Percentiles rank a stretch among this genome's conserved stretches.
These are phyloP conservation scores for Gymnarchus niloticus DNA, from an alignment of 2,113 vertebrate species.

Conservation along the genomic window DNA sequence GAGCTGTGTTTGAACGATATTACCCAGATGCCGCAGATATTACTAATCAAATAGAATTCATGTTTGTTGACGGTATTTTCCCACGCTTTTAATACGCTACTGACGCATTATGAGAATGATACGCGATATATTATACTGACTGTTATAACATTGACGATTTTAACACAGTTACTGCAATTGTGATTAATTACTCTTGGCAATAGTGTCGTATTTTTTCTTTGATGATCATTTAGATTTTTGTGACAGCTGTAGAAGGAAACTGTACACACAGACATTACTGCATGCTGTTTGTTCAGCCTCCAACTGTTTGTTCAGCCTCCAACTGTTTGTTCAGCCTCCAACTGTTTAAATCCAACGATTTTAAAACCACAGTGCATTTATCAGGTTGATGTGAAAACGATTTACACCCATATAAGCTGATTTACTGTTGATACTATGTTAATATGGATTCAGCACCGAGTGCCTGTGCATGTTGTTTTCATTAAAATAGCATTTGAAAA, in stretches of 20 bases:
- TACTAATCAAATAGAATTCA: not conserved
- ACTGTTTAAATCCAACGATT: not conserved
- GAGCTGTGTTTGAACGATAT: conserved; percentile 7
- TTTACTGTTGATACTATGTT: not conserved
- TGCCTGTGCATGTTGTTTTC: conserved; percentile 23
- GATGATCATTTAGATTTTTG: not conserved
- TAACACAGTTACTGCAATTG: not conserved
- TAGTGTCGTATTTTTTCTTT: not conserved
- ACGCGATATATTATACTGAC: not conserved
- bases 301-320: not conserved
- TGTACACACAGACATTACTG: not conserved
- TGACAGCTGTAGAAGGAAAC: not conserved
- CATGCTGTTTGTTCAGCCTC: not conserved
- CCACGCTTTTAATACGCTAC: conserved; percentile 6
- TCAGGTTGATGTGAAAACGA: conserved; percentile 1
- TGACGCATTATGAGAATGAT: not conserved
- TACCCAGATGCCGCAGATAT: conserved; percentile 10
- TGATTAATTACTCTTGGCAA: conserved; percentile 9
- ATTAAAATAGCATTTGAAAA: not conserved
- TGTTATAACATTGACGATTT: not conserved
- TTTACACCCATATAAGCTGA: conserved; percentile 1
- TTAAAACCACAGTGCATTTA: not conserved
- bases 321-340: not conserved
- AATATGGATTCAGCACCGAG: not conserved
- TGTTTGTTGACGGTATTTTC: conserved; percentile 1